Percentiles rank a stretch among this genome's conserved stretches.
These are phyloP conservation scores for Alethe castanea DNA, from an alignment of 2,113 vertebrate genomes.

Conservation along the genomic window DNA sequence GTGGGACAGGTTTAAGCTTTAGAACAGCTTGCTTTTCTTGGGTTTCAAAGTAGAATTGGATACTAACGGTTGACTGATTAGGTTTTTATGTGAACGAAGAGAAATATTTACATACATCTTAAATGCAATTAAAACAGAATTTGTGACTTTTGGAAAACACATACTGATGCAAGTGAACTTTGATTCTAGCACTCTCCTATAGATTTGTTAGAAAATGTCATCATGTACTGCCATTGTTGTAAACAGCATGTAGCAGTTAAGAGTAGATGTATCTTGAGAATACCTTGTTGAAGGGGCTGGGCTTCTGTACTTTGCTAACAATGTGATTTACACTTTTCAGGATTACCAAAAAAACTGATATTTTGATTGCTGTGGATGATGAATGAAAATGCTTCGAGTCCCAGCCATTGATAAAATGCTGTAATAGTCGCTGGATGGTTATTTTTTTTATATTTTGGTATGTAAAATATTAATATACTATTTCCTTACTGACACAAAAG, in stretches of 20 bases:
- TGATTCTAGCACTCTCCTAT: neutral
- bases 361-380: constrained; percentile 69
- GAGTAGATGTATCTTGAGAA: neutral
- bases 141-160: neutral
- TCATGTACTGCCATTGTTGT: neutral
- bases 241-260: neutral
- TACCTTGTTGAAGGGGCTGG: neutral
- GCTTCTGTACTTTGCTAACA: neutral
- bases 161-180: neutral
- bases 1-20: neutral
- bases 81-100: neutral
- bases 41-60: neutral
- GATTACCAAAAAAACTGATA: constrained; percentile 76
- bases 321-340: constrained; percentile 45
- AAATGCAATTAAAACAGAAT: neutral
- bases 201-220: neutral
- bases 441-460: constrained; percentile 40
- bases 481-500: neutral
- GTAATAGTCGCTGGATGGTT: constrained; percentile 3
- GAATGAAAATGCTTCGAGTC: constrained; percentile 13
- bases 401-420: neutral
- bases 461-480: constrained; percentile 28
- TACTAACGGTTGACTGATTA: neutral
- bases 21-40: neutral
- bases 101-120: neutral